These are phyloP conservation scores for Scolopax bukidnonensis DNA, from an alignment of 2,797 vertebrate species.

Conservation along the genomic window DNA sequence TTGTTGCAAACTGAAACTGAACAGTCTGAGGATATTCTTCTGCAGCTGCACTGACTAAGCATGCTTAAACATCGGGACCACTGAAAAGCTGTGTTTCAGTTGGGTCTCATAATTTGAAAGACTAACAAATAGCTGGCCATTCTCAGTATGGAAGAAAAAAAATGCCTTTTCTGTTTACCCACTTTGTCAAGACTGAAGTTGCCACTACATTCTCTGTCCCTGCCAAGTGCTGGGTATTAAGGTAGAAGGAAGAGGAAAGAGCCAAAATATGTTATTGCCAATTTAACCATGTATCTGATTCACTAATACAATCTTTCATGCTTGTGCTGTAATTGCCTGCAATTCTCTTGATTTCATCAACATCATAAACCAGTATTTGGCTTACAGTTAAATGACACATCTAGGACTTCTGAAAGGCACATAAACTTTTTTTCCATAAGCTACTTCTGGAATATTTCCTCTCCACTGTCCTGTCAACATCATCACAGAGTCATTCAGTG, in stretches of 20 bases:
- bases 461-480: background rate
- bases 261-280: background rate
- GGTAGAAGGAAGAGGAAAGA: background rate
- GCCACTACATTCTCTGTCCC: background rate
- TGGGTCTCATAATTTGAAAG: background rate
- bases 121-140: background rate
- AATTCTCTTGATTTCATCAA: slow-evolving; percentile 3
- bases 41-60: background rate
- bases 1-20: background rate
- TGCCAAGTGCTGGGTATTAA: background rate
- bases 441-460: background rate
- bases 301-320: background rate
- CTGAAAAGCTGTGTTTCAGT: background rate
- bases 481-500: background rate
- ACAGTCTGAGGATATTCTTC: background rate
- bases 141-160: background rate
- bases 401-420: background rate
- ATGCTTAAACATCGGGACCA: background rate
- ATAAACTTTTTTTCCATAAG: background rate
- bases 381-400: slow-evolving; percentile 2
- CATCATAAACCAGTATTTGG: background rate
- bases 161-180: background rate
- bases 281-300: background rate
- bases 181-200: background rate
- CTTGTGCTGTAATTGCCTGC: background rate